Evolutionary conservation across 2,888 invertebrate species (phyloP).

Genomic region (Eustalomyia histrio): DNA sequence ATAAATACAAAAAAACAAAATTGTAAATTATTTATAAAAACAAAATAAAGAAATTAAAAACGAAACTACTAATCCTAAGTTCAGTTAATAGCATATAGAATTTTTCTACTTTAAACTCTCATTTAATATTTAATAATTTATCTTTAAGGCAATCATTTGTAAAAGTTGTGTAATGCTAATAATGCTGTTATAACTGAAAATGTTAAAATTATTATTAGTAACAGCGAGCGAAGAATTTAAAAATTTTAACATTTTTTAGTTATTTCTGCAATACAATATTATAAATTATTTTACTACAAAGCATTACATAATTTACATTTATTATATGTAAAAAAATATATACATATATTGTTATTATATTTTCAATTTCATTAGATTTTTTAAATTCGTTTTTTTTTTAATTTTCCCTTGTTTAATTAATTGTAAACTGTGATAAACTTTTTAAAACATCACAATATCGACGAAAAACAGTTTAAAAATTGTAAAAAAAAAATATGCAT

Average conservation of each 20-base stretch:
- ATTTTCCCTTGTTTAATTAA: constrained; percentile 66
- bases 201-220: constrained; percentile 3
- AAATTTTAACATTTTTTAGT: constrained; percentile 14
- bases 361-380: constrained; percentile 31
- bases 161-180: constrained; percentile 62
- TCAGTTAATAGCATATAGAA: constrained; percentile 54
- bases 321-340: constrained; percentile 28
- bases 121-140: constrained; percentile 46
- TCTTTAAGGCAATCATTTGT: constrained; percentile 46
- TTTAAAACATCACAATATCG: constrained; percentile 67
- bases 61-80: constrained; percentile 66
- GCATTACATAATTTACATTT: constrained; percentile 60
- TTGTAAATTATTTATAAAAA: constrained; percentile 34
- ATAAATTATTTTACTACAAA: constrained; percentile 8
- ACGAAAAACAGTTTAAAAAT: constrained; percentile 54
- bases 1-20: constrained; percentile 18
- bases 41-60: constrained; percentile 33
- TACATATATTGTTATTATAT: constrained; percentile 31
- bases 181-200: constrained; percentile 6
- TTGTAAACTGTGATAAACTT: constrained; percentile 74
- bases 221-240: constrained; percentile 64
- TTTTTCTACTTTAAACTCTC: constrained; percentile 59
- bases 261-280: constrained; percentile 18
- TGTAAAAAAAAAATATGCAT: constrained; percentile 57
- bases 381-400: constrained; percentile 1